phyloP scores from a whole-genome alignment of 2,888 invertebrate species.

The Aphodius sticticus region DNA sequence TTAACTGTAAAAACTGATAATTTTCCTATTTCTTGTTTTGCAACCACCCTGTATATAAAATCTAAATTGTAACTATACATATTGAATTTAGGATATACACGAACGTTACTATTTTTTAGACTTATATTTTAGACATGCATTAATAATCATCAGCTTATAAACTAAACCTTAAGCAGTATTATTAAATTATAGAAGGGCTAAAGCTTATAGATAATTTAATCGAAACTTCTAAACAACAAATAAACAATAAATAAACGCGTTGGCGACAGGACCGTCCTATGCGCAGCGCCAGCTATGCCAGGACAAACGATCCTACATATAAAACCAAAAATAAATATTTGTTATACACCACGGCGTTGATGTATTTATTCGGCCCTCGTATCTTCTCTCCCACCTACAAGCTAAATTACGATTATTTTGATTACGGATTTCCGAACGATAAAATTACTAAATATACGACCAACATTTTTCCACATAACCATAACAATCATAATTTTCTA shows the following conservation, averaged over 20 bases:
- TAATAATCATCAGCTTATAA: too few relatives aligned
- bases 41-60: too few relatives aligned
- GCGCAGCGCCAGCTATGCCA: not conserved
- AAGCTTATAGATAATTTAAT: too few relatives aligned
- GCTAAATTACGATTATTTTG: not conserved
- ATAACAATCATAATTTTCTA: not conserved
- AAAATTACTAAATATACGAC: not conserved
- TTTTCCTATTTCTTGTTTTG: too few relatives aligned
- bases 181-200: too few relatives aligned
- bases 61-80: too few relatives aligned
- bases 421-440: too few relatives aligned
- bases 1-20: too few relatives aligned
- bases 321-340: not conserved
- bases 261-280: not conserved
- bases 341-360: not conserved
- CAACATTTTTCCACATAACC: not conserved
- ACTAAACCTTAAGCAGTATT: too few relatives aligned
- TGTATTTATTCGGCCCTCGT: not conserved
- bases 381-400: not conserved
- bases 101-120: too few relatives aligned
- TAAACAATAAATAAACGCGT: not conserved
- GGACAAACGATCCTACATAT: not conserved
- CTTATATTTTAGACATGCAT: too few relatives aligned
- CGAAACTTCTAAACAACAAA: not conserved
- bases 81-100: too few relatives aligned